Evolutionary conservation across 1,140 invertebrate genomes (phyloP).

Genomic region (Vanessa tameamea): DNA sequence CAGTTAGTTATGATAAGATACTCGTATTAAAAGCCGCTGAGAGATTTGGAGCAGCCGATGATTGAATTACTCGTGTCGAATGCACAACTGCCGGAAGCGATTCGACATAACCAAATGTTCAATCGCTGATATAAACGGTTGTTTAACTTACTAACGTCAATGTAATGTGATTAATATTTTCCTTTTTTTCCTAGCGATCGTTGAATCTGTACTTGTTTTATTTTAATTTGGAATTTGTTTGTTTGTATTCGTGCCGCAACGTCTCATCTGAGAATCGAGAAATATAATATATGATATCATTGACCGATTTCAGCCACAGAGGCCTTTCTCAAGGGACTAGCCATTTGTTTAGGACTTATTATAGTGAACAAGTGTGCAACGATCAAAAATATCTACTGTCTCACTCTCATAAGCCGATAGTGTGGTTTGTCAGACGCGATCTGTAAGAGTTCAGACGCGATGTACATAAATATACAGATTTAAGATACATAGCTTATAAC

Average conservation of each 20-base stretch:
- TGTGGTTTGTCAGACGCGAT: too few species aligned
- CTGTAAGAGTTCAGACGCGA: too few species aligned
- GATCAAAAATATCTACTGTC: too few species aligned
- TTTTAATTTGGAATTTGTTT: not conserved
- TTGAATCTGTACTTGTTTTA: not conserved
- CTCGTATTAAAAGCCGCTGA: constrained; percentile 18
- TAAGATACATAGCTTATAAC: too few species aligned
- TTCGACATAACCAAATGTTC: constrained; percentile 38
- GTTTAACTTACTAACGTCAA: constrained; percentile 33
- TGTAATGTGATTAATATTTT: constrained; percentile 16
- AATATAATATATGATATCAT: too few species aligned
- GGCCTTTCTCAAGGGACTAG: too few species aligned
- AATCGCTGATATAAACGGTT: constrained; percentile 31
- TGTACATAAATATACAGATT: too few species aligned
- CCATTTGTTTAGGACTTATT: too few species aligned
- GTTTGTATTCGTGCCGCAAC: not conserved
- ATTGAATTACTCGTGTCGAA: constrained; percentile 39
- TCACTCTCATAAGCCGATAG: too few species aligned
- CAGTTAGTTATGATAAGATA: constrained; percentile 22
- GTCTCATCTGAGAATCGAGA: too few species aligned
- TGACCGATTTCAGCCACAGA: too few species aligned
- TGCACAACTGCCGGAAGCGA: constrained; percentile 38
- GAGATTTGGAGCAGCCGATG: constrained; percentile 28
- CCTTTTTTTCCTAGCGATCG: not conserved
- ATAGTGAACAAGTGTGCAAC: too few species aligned